Base-by-base conservation (phyloP, 2,888 invertebrate genomes). In the Lithodes maja region DNA sequence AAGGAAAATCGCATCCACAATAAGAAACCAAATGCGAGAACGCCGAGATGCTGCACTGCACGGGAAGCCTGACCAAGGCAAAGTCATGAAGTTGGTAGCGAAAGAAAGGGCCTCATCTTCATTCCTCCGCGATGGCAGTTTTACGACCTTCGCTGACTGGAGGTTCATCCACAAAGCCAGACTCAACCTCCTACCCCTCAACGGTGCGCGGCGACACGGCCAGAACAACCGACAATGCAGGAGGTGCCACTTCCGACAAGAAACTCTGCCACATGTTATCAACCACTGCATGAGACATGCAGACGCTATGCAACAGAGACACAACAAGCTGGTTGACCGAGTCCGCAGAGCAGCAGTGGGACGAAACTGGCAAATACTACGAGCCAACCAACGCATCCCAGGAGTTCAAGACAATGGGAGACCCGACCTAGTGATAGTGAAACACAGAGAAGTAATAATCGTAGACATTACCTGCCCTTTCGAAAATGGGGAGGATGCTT, bases 191-290 rank as follows among this genome's bases (percentile, higher is more conserved):
- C 90, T 93, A 0, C 93, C 93, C 0, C 92, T 92, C 17, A 92
- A 92, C 55, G 92, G 88, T 2, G 89, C 86, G 7, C 17, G 81
- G 0, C 82, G 68, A 49, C 74, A 75, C 83, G 15, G 69, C 3
- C 17, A 33, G 7, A 61, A 12, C 5, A 81, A 85, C 33, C 77
- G 85, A 79, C 33, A 52, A 0, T 93, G 93, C 89, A 90, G 93
- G 81, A 86, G 90, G 0, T 93, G 93, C 88, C 92, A 93, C 0
- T 84, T 90, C 2, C 71, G 9, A 0, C 83, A 89, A 3, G 93
- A 94, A 85, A 93, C 93, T 2, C 91, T 94, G 17, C 93, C 93
- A 0, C 93, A 94, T 68, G 93, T 94, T 33, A 82, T 93, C 9
- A 92, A 92, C 83, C 93, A 93, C 92, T 94, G 94, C 86, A 91